Conservation (phyloP, 2,113 vertebrate genomes). For the Cathartes aura region DNA sequence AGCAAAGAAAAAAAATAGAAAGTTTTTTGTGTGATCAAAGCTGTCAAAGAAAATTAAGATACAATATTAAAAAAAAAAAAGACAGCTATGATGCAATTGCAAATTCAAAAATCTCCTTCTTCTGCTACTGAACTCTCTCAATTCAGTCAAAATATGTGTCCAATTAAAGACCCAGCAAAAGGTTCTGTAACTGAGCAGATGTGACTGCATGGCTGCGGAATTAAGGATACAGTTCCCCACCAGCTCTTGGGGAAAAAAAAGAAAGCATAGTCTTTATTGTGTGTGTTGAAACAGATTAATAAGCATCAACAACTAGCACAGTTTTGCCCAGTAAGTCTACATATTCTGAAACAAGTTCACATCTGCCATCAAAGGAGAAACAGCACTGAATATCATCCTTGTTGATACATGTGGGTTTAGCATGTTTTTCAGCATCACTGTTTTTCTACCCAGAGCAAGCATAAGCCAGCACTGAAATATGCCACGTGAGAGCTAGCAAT, state of each 20-base stretch:
- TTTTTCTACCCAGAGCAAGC: neutral
- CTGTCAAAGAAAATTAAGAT: neutral
- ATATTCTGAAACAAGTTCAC: neutral
- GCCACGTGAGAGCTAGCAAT: neutral
- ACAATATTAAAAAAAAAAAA: neutral
- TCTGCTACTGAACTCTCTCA: constrained; percentile 1
- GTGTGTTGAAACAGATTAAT: neutral
- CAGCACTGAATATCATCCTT: neutral
- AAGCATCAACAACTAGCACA: neutral
- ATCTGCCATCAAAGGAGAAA: neutral
- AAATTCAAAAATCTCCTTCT: neutral
- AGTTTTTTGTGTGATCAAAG: neutral
- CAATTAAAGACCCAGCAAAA: neutral
- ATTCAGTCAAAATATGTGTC: neutral
- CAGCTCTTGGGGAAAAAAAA: neutral
- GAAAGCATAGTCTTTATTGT: neutral
- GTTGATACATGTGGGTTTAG: neutral
- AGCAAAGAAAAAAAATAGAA: neutral
- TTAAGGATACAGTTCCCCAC: neutral
- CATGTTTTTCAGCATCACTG: neutral
- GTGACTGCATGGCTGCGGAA: neutral
- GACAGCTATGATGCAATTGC: neutral
- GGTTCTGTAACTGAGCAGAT: neutral
- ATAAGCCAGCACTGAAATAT: neutral
- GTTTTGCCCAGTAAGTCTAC: neutral